phyloP scores from a whole-genome alignment of 2,797 vertebrate species.

The Siniperca undulata region DNA sequence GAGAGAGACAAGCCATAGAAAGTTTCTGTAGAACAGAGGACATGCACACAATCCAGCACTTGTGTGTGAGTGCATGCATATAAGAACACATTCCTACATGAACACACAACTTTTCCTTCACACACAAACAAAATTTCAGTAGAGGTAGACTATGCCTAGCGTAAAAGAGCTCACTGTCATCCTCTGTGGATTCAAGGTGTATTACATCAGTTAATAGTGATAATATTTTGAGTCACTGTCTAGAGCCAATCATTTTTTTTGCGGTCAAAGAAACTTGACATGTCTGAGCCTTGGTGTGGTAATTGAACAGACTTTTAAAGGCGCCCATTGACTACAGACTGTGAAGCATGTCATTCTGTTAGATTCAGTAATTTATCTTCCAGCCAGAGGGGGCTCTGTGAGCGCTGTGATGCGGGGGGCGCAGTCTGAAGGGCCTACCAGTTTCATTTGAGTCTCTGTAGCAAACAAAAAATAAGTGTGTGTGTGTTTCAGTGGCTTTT shows the following conservation, averaged over 20 bases:
- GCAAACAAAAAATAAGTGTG: neutral
- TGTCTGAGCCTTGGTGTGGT: neutral
- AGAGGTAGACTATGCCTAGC: too few relatives aligned
- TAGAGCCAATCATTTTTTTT: too few relatives aligned
- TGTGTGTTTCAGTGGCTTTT: neutral
- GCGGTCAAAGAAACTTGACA: neutral
- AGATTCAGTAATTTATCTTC: neutral
- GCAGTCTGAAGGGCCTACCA: too few relatives aligned
- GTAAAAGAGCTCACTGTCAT: neutral
- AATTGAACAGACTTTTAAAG: slow-evolving; percentile 11
- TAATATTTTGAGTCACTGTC: neutral
- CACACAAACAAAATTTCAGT: neutral
- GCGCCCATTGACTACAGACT: slow-evolving; percentile 6
- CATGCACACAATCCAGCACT: too few relatives aligned
- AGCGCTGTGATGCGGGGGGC: neutral
- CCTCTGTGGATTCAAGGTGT: neutral
- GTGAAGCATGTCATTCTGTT: slow-evolving; percentile 21
- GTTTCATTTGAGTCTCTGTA: neutral
- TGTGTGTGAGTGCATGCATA: too few relatives aligned
- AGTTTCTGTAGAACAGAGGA: neutral
- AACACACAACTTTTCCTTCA: neutral
- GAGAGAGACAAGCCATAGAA: too few relatives aligned
- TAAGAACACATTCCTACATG: neutral
- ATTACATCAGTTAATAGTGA: neutral
- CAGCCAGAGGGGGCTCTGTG: neutral